These are phyloP conservation scores for Isurus oxyrinchus DNA, from an alignment of 2,113 vertebrate genomes.

Conservation along the genomic window DNA sequence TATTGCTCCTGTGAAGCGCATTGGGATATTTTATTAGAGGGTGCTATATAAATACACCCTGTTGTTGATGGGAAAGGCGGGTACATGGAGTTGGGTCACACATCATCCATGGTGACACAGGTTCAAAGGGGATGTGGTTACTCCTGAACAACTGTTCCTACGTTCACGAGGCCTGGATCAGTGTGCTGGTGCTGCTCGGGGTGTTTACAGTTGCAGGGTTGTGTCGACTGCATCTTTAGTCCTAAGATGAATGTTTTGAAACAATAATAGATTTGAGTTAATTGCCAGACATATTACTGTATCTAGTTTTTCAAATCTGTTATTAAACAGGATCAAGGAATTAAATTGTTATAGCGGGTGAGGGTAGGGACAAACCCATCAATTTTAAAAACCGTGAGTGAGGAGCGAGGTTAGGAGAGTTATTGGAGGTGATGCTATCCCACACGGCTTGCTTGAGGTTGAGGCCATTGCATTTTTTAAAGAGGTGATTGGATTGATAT, in stretches of 20 bases:
- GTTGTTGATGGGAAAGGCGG: background rate
- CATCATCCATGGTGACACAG: background rate
- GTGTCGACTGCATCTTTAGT: background rate
- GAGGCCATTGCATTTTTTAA: background rate
- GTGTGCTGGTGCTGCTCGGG: background rate
- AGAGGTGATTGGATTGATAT: background rate
- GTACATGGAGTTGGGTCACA: background rate
- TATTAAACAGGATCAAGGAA: background rate
- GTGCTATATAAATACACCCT: background rate
- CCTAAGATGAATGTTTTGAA: background rate
- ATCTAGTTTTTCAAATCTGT: background rate
- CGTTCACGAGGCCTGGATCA: background rate
- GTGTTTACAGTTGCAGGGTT: background rate
- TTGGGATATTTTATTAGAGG: background rate
- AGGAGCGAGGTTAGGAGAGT: background rate
- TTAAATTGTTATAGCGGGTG: background rate
- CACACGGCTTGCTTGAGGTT: background rate
- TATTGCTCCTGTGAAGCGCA: too few species aligned
- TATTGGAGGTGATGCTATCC: background rate
- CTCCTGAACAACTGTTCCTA: background rate
- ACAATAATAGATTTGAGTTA: background rate
- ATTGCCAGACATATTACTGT: background rate
- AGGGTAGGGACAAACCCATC: background rate
- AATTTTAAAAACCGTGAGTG: background rate
- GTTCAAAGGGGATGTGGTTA: background rate